phyloP scores from a whole-genome alignment of 2,888 invertebrate species.

The Callinectes sapidus region DNA sequence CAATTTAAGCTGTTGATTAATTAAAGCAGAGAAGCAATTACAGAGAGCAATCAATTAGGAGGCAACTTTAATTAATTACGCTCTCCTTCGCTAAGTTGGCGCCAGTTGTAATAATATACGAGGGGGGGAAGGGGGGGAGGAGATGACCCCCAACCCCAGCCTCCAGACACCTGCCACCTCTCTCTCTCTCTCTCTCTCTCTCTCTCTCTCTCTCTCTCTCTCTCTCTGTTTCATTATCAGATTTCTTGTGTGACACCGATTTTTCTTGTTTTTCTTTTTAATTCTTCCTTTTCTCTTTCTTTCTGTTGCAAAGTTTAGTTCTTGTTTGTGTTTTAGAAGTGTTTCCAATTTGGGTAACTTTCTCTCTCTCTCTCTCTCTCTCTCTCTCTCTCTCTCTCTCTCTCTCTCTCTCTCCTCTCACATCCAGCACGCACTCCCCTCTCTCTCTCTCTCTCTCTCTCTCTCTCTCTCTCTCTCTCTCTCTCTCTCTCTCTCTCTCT shows the following conservation, averaged over 20 bases:
- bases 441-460: neutral
- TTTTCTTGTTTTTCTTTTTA: too few relatives aligned
- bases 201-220: slow-evolving; percentile 1
- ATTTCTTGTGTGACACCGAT: neutral
- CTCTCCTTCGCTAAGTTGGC: slow-evolving; percentile 47
- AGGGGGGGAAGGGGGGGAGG: neutral
- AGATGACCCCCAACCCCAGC: neutral
- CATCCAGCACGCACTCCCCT: neutral
- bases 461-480: too few relatives aligned
- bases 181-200: neutral
- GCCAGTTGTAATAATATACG: slow-evolving; percentile 49
- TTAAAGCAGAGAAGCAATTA: slow-evolving; percentile 51
- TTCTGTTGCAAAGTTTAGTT: too few relatives aligned
- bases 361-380: neutral
- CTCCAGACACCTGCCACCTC: neutral
- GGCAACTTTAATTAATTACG: slow-evolving; percentile 51
- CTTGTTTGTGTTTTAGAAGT: too few relatives aligned
- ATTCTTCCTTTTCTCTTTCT: too few relatives aligned
- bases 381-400: neutral
- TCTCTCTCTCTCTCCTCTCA: neutral
- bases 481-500: too few relatives aligned
- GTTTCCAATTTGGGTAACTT: too few relatives aligned
- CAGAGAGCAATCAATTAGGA: slow-evolving; percentile 48
- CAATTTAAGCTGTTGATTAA: slow-evolving; percentile 50
- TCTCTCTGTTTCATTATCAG: neutral